Evolutionary conservation across 2,113 vertebrate genomes (phyloP).

Genomic region (Gavialis gangeticus): DNA sequence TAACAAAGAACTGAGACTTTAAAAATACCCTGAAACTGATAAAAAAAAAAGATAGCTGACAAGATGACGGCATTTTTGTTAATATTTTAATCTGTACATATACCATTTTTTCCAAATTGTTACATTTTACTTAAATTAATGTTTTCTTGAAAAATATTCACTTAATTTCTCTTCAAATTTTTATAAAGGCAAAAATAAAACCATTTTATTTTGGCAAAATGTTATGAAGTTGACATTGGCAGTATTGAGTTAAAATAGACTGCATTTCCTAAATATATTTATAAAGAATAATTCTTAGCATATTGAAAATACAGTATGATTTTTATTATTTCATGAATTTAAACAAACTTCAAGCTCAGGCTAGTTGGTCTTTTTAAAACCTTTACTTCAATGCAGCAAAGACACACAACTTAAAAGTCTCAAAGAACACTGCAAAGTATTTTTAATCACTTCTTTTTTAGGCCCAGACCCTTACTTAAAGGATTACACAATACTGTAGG

Average conservation of each 20-base stretch:
- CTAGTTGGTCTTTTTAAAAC: not conserved
- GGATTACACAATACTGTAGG: not conserved
- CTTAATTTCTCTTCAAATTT: constrained; percentile 79
- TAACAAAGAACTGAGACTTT: rapidly evolving
- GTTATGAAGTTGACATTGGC: constrained; percentile 87
- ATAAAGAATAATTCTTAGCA: constrained; percentile 64
- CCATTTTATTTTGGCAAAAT: constrained; percentile 92
- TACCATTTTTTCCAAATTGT: constrained; percentile 77
- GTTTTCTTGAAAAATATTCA: constrained; percentile 87
- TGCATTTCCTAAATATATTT: constrained; percentile 80
- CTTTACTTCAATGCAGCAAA: constrained; percentile 41
- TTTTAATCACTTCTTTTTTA: constrained; percentile 52
- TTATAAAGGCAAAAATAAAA: constrained; percentile 94
- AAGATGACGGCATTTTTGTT: constrained; percentile 72
- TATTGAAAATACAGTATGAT: constrained; percentile 72
- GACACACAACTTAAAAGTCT: constrained; percentile 34
- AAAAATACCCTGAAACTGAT: not conserved
- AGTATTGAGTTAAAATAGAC: constrained; percentile 90
- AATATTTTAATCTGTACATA: constrained; percentile 92
- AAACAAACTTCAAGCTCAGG: constrained; percentile 55
- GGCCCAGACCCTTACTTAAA: constrained; percentile 31
- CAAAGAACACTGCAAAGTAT: constrained; percentile 72
- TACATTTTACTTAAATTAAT: constrained; percentile 89
- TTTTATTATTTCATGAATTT: constrained; percentile 69
- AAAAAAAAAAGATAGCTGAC: not conserved